Evolutionary conservation across 2,797 vertebrate species (phyloP).

Genomic region (Valencia hispanica): DNA sequence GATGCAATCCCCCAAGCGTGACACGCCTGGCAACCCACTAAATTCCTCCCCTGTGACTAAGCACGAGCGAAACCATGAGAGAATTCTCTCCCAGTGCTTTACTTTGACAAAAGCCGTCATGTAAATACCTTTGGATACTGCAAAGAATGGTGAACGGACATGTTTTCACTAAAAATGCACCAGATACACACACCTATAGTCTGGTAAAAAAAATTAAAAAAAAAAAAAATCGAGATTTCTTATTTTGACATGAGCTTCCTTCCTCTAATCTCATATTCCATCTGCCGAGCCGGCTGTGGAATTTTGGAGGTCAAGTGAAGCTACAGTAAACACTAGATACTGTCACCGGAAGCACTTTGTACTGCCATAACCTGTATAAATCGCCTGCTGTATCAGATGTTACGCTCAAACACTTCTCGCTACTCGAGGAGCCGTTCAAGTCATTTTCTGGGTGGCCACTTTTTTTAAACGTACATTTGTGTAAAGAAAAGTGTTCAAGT

Average conservation of each 20-base stretch:
- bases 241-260: no score
- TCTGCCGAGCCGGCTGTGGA: not conserved
- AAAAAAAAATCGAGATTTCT: no score
- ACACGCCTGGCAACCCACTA: constrained; percentile 55
- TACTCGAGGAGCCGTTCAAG: no score
- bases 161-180: not conserved
- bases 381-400: no score
- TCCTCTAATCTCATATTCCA: not conserved
- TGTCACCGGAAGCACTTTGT: not conserved
- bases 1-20: constrained; percentile 20
- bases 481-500: no score
- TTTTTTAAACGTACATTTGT: no score
- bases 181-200: not conserved
- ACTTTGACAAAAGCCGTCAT: not conserved
- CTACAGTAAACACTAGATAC: not conserved
- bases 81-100: not conserved
- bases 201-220: not conserved
- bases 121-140: not conserved
- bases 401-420: no score
- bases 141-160: not conserved
- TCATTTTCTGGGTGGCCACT: no score
- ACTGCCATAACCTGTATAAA: not conserved
- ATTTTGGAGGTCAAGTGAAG: not conserved
- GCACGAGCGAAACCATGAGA: constrained; percentile 9
- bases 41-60: constrained; percentile 70